Percentiles rank a stretch among this genome's conserved stretches.
Evolutionary conservation across 2,888 invertebrate genomes (phyloP).

Genomic region (Eledona agricola): DNA sequence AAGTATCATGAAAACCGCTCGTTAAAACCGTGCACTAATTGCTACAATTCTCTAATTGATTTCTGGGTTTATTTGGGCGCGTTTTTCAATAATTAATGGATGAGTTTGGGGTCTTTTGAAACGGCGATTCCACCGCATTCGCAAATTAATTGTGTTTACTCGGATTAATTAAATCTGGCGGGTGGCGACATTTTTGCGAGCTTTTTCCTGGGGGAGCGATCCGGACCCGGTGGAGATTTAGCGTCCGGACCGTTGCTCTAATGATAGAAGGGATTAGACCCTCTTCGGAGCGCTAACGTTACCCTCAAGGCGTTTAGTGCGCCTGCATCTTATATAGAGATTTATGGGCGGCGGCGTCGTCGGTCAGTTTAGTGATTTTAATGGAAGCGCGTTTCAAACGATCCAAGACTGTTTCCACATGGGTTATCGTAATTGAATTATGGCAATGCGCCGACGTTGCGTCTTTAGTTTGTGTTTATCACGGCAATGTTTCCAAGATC

Average conservation of each 20-base stretch:
- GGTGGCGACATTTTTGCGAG: not conserved
- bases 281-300: slow-evolving; percentile 49
- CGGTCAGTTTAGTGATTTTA: slow-evolving; percentile 53
- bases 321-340: slow-evolving; percentile 57
- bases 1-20: slow-evolving; percentile 11
- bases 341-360: slow-evolving; percentile 50
- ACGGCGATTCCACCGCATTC: slow-evolving; percentile 13
- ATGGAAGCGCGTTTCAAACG: slow-evolving; percentile 25
- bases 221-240: slow-evolving; percentile 48
- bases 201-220: slow-evolving; percentile 24
- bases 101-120: slow-evolving; percentile 7
- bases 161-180: slow-evolving; percentile 24
- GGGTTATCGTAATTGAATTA: slow-evolving; percentile 33
- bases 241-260: slow-evolving; percentile 49
- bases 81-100: slow-evolving; percentile 33
- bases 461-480: slow-evolving; percentile 29
- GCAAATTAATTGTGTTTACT: slow-evolving; percentile 29
- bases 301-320: slow-evolving; percentile 53
- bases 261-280: slow-evolving; percentile 55
- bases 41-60: slow-evolving; percentile 32
- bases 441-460: slow-evolving; percentile 9
- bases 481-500: slow-evolving; percentile 30
- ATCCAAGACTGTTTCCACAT: slow-evolving; percentile 14
- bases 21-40: slow-evolving; percentile 27
- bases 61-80: slow-evolving; percentile 25